Conservation (phyloP, 1,140 invertebrate species). For the Panagrolaimus sp. region DNA sequence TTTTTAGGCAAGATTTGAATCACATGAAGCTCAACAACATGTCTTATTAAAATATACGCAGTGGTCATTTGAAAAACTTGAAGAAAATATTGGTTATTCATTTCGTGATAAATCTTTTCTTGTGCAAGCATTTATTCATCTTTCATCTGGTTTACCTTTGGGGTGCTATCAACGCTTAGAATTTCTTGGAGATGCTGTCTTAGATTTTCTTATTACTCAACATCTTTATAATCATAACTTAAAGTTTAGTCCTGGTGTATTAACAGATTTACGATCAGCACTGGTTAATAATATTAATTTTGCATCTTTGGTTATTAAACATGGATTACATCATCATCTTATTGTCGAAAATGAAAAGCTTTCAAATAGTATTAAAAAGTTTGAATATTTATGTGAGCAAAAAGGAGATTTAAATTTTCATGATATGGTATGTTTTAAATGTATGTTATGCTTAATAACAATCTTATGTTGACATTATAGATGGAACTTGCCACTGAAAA, state of each 20-base stretch:
- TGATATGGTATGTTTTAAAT: too few species aligned
- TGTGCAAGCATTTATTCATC: conserved; percentile 89
- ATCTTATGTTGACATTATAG: too few species aligned
- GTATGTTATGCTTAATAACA: too few species aligned
- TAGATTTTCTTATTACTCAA: conserved; percentile 91
- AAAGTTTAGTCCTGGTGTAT: conserved; percentile 78
- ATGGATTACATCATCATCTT: conserved; percentile 53
- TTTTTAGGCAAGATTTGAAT: too few species aligned
- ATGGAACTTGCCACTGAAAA: too few species aligned
- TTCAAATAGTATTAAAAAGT: background rate
- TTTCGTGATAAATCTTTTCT: conserved; percentile 66
- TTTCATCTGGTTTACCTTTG: conserved; percentile 70
- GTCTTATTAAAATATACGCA: conserved; percentile 67
- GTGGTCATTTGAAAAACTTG: conserved; percentile 74
- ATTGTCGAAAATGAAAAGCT: conserved; percentile 72
- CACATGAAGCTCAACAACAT: conserved; percentile 62
- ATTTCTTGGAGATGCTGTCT: conserved; percentile 93
- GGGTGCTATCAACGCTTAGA: conserved; percentile 67
- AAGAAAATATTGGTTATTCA: conserved; percentile 74
- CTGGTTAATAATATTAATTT: conserved; percentile 99
- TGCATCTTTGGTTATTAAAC: conserved; percentile 79
- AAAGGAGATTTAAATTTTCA: too few species aligned
- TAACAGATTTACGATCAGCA: conserved; percentile 92
- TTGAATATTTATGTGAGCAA: conserved; percentile 20
- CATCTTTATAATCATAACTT: conserved; percentile 89